phyloP scores from a whole-genome alignment of 2,113 vertebrate genomes.

The Amphiprion percula region DNA sequence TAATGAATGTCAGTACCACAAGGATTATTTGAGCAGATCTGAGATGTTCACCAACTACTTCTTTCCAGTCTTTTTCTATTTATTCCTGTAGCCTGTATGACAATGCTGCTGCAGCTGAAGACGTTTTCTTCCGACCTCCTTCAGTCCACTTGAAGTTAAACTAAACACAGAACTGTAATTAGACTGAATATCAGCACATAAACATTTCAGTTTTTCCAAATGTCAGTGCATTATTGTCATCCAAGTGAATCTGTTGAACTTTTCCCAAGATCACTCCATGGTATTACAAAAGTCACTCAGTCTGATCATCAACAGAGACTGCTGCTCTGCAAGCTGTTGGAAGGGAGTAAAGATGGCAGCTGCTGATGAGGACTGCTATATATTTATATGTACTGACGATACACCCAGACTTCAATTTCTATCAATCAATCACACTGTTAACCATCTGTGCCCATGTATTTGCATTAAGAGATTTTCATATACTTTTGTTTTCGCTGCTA shows the following conservation, averaged over 20 bases:
- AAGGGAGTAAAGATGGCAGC: conserved; percentile 1
- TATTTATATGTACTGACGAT: background rate
- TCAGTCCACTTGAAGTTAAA: conserved; percentile 31
- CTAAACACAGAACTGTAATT: conserved; percentile 42
- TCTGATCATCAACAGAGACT: conserved; percentile 35
- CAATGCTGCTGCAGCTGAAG: background rate
- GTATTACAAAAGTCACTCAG: conserved; percentile 50
- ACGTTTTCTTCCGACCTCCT: conserved; percentile 11
- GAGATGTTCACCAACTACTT: background rate
- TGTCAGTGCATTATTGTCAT: conserved; percentile 53
- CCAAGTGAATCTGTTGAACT: conserved; percentile 55
- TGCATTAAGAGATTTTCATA: background rate
- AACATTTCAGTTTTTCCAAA: conserved; percentile 38
- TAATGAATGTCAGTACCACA: background rate
- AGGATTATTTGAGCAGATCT: background rate
- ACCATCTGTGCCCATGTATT: conserved; percentile 4
- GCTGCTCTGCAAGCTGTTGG: conserved; percentile 31
- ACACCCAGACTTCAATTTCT: background rate
- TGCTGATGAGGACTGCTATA: background rate
- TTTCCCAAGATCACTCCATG: conserved; percentile 47
- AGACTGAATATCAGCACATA: conserved; percentile 43
- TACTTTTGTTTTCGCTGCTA: background rate
- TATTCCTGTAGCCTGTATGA: background rate
- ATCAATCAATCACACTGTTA: background rate
- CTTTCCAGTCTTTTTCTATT: background rate